Evolutionary conservation across 1,140 invertebrate genomes (phyloP).

Genomic region (Apis florea): DNA sequence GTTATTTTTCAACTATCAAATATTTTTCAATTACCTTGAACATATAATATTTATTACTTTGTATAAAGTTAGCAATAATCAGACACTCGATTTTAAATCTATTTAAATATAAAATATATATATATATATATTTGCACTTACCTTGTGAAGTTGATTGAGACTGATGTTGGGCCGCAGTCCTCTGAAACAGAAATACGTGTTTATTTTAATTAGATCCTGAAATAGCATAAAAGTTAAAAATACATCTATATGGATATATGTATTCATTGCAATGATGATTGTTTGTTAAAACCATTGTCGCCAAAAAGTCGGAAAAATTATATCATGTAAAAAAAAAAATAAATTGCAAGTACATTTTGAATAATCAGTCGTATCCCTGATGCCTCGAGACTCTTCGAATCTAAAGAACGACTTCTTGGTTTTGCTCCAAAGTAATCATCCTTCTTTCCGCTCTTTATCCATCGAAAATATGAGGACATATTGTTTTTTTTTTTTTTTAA

Average conservation of each 20-base stretch:
- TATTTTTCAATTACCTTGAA: constrained; percentile 34
- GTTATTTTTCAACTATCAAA: constrained; percentile 18
- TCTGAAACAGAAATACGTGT: constrained; percentile 82
- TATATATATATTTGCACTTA: constrained; percentile 78
- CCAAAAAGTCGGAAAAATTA: not conserved
- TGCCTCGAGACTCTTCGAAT: constrained; percentile 86
- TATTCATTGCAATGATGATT: not conserved
- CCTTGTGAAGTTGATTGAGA: constrained; percentile 82
- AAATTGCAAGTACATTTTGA: constrained; percentile 74
- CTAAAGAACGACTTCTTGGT: constrained; percentile 88
- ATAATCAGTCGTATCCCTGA: constrained; percentile 85
- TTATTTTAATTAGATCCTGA: not conserved
- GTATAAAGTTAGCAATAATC: constrained; percentile 4
- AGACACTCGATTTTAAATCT: constrained; percentile 30
- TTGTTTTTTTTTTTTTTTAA: constrained; percentile 29
- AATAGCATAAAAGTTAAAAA: not conserved
- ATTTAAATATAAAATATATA: not conserved
- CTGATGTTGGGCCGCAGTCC: constrained; percentile 84
- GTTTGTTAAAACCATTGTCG: not conserved
- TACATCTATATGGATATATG: not conserved
- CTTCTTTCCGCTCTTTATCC: constrained; percentile 86
- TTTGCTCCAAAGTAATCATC: constrained; percentile 83
- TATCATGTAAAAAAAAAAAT: too few species aligned
- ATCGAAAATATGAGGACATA: constrained; percentile 87
- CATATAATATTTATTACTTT: not conserved